These are phyloP conservation scores for Girardinus metallicus DNA, from an alignment of 2,797 vertebrate genomes.

Conservation along the genomic window DNA sequence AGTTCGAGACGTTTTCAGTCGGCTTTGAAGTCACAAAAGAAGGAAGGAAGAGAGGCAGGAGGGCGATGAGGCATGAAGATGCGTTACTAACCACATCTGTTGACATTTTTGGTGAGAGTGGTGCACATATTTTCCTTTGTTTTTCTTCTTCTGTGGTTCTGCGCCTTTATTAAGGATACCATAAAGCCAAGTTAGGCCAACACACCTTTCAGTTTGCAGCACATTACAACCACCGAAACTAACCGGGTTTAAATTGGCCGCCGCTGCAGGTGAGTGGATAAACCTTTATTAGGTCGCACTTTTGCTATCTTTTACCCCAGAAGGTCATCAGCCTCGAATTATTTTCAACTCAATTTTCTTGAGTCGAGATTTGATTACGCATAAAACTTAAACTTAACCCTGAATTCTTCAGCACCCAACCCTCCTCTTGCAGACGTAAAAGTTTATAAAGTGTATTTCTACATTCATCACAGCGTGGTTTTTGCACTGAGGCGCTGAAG, in stretches of 20 bases:
- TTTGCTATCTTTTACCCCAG: neutral
- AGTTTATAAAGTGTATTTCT: neutral
- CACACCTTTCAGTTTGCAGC: neutral
- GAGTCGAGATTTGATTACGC: neutral
- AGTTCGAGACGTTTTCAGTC: neutral
- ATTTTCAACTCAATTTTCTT: neutral
- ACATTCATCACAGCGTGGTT: neutral
- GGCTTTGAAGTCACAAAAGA: neutral
- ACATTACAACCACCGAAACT: slow-evolving; percentile 29
- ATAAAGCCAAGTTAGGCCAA: neutral
- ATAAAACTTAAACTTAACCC: neutral
- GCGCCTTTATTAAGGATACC: neutral
- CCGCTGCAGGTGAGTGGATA: neutral
- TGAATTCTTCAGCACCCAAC: neutral
- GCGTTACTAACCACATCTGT: slow-evolving; percentile 10
- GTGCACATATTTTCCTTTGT: neutral
- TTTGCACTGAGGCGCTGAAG: slow-evolving; percentile 9
- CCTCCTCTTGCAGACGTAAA: neutral
- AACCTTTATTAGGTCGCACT: neutral
- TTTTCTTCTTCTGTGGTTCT: slow-evolving; percentile 20
- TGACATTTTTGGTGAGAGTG: slow-evolving; percentile 15
- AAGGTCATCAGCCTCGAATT: neutral
- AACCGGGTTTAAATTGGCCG: neutral
- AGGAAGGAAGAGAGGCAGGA: slow-evolving; percentile 4
- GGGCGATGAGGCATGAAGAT: slow-evolving; percentile 2